Evolutionary conservation across 2,888 invertebrate species (phyloP).

Genomic region (Holacanthella duospinosa): DNA sequence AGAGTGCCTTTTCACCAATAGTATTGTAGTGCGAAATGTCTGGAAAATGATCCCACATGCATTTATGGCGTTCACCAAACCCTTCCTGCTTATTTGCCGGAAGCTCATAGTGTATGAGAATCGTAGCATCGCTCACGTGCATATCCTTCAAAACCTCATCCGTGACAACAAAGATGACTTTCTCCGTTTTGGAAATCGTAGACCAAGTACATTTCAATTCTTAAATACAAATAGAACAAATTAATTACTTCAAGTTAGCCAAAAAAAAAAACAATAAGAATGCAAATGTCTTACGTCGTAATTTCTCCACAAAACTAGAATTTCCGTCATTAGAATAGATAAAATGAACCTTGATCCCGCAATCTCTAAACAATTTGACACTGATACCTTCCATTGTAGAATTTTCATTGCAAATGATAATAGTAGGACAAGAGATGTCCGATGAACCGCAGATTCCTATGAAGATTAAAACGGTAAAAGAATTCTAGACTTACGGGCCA

Average conservation of each 20-base stretch:
- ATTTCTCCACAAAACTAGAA: too few species aligned
- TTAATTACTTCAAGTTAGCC: background rate
- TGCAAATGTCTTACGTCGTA: too few species aligned
- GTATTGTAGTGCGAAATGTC: background rate
- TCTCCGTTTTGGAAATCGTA: background rate
- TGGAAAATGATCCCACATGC: background rate
- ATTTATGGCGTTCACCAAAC: background rate
- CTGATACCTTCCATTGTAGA: background rate
- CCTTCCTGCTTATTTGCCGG: background rate
- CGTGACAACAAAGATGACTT: background rate
- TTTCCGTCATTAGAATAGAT: too few species aligned
- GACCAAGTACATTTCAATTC: background rate
- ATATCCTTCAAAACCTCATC: background rate
- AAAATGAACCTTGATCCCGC: too few species aligned
- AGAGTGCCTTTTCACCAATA: background rate
- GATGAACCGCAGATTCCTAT: background rate
- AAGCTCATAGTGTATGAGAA: background rate
- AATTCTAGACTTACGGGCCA: too few species aligned
- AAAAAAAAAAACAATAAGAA: too few species aligned
- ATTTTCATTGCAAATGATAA: background rate
- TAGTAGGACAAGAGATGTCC: background rate
- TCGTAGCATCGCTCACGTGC: background rate
- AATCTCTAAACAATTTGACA: background rate
- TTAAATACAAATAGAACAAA: background rate
- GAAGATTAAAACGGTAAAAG: background rate